Conservation (phyloP, 2,888 invertebrate species). For the Falcaria lacertinaria region DNA sequence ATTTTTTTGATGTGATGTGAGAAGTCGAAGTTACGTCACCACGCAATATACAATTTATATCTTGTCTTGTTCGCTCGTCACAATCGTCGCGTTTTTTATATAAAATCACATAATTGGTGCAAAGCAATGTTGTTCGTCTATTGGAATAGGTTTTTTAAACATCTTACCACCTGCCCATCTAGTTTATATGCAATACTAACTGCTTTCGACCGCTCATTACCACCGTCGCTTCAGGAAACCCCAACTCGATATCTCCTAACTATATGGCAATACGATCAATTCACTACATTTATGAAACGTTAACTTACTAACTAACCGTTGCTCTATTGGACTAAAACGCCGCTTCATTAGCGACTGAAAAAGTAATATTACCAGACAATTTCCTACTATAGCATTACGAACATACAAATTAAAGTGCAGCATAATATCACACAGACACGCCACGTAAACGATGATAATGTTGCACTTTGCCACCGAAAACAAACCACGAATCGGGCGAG, state of each 20-base stretch:
- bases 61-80: too few relatives aligned
- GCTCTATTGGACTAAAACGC: slow-evolving; percentile 63
- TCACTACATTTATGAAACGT: slow-evolving; percentile 67
- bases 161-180: too few relatives aligned
- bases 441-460: slow-evolving; percentile 4
- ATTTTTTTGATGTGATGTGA: too few relatives aligned
- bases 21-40: too few relatives aligned
- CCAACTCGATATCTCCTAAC: slow-evolving; percentile 46
- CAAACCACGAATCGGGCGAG: slow-evolving; percentile 16
- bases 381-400: slow-evolving; percentile 54
- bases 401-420: slow-evolving; percentile 35
- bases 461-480: slow-evolving; percentile 3
- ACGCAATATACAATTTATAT: too few relatives aligned
- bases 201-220: not conserved
- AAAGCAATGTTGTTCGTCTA: too few relatives aligned
- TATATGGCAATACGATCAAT: slow-evolving; percentile 69
- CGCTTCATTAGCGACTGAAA: slow-evolving; percentile 35
- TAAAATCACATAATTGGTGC: too few relatives aligned
- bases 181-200: too few relatives aligned
- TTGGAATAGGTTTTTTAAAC: too few relatives aligned
- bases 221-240: not conserved
- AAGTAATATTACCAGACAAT: slow-evolving; percentile 54
- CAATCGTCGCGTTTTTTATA: too few relatives aligned
- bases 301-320: slow-evolving; percentile 61
- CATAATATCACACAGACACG: too few relatives aligned